phyloP scores from a whole-genome alignment of 2,113 vertebrate species.

The Python bivittatus region DNA sequence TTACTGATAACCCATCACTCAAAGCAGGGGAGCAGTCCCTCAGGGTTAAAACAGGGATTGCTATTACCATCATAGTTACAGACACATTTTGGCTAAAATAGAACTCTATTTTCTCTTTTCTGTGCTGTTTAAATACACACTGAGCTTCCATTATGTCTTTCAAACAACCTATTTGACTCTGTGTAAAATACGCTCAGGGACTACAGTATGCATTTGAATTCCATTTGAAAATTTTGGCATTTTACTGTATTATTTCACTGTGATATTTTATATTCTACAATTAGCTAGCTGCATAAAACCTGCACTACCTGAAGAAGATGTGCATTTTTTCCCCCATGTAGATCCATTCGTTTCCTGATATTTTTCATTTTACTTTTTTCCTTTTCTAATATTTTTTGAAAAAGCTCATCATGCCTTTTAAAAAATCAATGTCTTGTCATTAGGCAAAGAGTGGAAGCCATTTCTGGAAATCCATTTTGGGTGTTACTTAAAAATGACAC shows the following conservation, averaged over 20 bases:
- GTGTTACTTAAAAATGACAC: background rate
- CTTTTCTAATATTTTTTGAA: background rate
- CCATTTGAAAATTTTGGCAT: background rate
- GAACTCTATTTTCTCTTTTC: background rate
- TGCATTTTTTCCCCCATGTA: background rate
- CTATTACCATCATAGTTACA: conserved; percentile 4
- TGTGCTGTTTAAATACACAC: conserved; percentile 33
- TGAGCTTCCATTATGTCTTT: conserved; percentile 25
- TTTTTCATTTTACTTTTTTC: background rate
- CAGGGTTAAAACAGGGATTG: background rate
- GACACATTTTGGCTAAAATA: background rate
- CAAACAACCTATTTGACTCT: background rate
- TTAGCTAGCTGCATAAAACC: background rate
- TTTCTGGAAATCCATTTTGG: background rate
- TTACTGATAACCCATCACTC: background rate
- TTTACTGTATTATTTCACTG: background rate
- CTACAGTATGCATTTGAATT: background rate
- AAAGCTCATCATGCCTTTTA: background rate
- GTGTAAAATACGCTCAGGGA: background rate
- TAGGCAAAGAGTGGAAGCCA: background rate
- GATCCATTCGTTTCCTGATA: background rate
- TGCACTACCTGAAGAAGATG: background rate
- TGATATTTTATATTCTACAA: background rate
- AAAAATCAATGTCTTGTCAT: background rate
- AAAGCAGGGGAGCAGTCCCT: background rate